Evolutionary conservation across 1,140 invertebrate species (phyloP).

Genomic region (Drosophila sp.): DNA sequence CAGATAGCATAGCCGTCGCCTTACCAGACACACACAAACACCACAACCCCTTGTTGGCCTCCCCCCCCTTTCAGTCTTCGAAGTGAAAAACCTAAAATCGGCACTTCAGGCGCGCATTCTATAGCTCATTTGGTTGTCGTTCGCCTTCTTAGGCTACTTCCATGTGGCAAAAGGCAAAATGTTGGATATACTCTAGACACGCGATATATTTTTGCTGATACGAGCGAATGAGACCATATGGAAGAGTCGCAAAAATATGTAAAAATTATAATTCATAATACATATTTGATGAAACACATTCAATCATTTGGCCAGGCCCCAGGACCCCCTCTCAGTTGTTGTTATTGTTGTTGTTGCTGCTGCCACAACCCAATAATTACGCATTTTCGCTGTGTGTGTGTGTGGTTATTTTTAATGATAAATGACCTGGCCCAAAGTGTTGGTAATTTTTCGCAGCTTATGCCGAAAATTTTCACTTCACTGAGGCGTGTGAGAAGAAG

Average conservation of each 20-base stretch:
- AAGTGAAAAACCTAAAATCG: constrained; percentile 71
- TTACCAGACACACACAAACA: not conserved
- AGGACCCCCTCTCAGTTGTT: not conserved
- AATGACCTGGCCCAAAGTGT: constrained; percentile 74
- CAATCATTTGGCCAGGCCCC: constrained; percentile 59
- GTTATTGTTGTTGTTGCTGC: not conserved
- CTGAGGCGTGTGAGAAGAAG: constrained; percentile 35
- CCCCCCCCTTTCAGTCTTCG: not conserved
- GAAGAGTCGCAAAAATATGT: constrained; percentile 50
- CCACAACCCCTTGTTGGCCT: not conserved
- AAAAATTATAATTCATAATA: constrained; percentile 81
- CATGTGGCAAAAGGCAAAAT: constrained; percentile 60
- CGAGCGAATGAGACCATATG: constrained; percentile 18
- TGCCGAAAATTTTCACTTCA: constrained; percentile 53
- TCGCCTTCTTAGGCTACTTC: constrained; percentile 12
- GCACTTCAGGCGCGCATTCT: constrained; percentile 69
- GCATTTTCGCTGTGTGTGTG: constrained; percentile 60
- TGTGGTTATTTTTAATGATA: constrained; percentile 79
- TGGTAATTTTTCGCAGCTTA: constrained; percentile 70
- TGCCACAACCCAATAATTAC: constrained; percentile 72
- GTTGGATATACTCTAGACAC: constrained; percentile 73
- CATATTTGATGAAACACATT: constrained; percentile 81
- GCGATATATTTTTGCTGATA: constrained; percentile 60
- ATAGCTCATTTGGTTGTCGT: constrained; percentile 71
- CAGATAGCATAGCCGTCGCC: constrained; percentile 44